Conservation (phyloP, 2,797 vertebrate species). For the Microchirus variegatus region DNA sequence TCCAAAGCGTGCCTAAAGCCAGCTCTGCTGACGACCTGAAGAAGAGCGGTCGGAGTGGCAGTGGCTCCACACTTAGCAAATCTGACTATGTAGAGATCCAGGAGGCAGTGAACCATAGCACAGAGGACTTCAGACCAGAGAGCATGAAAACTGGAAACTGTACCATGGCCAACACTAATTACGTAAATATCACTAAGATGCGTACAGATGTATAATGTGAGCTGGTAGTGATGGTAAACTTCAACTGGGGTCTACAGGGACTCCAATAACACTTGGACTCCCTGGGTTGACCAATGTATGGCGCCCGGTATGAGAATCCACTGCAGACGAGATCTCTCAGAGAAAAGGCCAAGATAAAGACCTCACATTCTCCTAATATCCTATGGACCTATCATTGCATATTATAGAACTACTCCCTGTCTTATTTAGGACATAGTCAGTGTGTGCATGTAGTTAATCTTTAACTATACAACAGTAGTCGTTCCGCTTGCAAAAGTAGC, state of each 20-base stretch:
- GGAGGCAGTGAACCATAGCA: slow-evolving; percentile 94
- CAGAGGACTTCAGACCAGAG: slow-evolving; percentile 94
- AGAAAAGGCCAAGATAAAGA: slow-evolving; percentile 9
- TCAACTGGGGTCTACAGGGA: slow-evolving; percentile 29
- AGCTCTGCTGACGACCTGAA: slow-evolving; percentile 90
- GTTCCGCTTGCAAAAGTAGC: slow-evolving; percentile 79
- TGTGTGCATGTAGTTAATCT: slow-evolving; percentile 82
- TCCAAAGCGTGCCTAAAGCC: slow-evolving; percentile 92
- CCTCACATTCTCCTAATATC: slow-evolving; percentile 28
- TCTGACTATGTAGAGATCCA: slow-evolving; percentile 98
- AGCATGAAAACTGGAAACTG: slow-evolving; percentile 97
- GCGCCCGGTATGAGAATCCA: slow-evolving; percentile 12
- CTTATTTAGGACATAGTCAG: slow-evolving; percentile 58
- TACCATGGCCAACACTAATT: slow-evolving; percentile 96
- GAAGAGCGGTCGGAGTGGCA: slow-evolving; percentile 91
- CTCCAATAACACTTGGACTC: slow-evolving; percentile 1
- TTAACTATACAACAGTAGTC: slow-evolving; percentile 76
- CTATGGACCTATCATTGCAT: slow-evolving; percentile 25
- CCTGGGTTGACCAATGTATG: slow-evolving; percentile 14
- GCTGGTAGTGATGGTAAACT: slow-evolving; percentile 7
- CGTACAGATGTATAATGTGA: slow-evolving; percentile 91
- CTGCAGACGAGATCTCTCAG: slow-evolving; percentile 26
- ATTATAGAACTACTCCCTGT: slow-evolving; percentile 49
- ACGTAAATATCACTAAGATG: slow-evolving; percentile 99
- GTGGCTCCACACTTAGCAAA: slow-evolving; percentile 94